Percentiles rank a stretch among this genome's conserved stretches.
phyloP scores from a whole-genome alignment of 2,113 vertebrate species.

The Entelurus aequoreus region DNA sequence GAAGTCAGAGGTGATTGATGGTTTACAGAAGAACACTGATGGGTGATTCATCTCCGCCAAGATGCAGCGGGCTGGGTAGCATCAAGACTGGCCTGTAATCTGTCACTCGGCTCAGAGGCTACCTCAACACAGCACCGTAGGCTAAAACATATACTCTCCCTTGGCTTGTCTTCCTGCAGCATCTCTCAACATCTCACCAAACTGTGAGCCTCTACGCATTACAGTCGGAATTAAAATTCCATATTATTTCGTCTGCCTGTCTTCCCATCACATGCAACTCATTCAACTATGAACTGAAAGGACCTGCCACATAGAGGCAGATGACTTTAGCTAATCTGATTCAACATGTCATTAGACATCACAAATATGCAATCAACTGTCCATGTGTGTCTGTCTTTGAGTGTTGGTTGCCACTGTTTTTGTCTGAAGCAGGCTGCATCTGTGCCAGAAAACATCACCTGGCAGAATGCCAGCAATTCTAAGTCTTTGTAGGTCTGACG shows the following conservation, averaged over 20 bases:
- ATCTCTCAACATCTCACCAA: constrained; percentile 45
- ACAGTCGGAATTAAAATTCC: constrained; percentile 28
- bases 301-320: constrained; percentile 5
- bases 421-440: constrained; percentile 25
- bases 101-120: constrained; percentile 63
- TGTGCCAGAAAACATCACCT: constrained; percentile 23
- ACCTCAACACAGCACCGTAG: constrained; percentile 39
- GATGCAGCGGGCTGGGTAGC: constrained; percentile 56
- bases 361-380: not conserved
- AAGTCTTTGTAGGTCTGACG: constrained; percentile 33
- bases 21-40: constrained; percentile 68
- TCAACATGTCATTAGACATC: not conserved
- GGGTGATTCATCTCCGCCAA: constrained; percentile 68
- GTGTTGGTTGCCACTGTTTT: constrained; percentile 16
- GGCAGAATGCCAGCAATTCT: constrained; percentile 44
- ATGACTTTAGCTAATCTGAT: constrained; percentile 10
- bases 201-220: constrained; percentile 39
- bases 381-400: constrained; percentile 4
- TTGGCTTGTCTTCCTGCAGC: constrained; percentile 30
- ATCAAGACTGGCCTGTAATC: constrained; percentile 68
- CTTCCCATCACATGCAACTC: constrained; percentile 11
- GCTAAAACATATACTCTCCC: constrained; percentile 44
- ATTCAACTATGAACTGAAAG: constrained; percentile 22
- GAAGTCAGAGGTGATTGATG: constrained; percentile 71
- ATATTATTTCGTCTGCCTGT: not conserved